Evolutionary conservation across 2,797 vertebrate genomes (phyloP), one percentile per base, ranked within the genome.

Genomic region (Echiichthys vipera): DNA sequence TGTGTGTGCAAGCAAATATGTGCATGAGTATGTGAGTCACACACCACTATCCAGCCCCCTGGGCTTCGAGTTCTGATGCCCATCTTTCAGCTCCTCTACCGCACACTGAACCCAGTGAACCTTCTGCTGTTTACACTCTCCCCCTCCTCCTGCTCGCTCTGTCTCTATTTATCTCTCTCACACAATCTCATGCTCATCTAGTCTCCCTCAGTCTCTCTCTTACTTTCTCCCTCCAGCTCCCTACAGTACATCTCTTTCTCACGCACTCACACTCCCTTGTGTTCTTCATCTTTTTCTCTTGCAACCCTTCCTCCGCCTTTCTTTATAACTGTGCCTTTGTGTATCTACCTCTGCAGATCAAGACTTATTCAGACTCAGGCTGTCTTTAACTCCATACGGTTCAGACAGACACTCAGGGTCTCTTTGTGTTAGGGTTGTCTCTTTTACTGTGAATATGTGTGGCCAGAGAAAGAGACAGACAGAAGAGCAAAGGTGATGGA

Each of bases 61-160:
- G 81, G 89, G 91, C 88, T 83, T 87, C 14, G 29, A 88, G 83
- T 89, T 91, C 89, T 90, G 89, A 90, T 84, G 90, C 86, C 91
- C 91, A 86, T 92, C 91, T 91, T 84, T 91, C 85, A 89, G 84
- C 90, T 92, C 84, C 82, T 89, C 84, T 80, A 64, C 88, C 88
- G 90, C 89, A 89, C 69, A 84, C 84, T 90, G 91, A 93, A 93
- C 92, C 90, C 85, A 77, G 47, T 92, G 92, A 93, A 93, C 91
- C 90, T 89, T 88, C 88, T 90, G 87, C 87, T 93, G 89, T 92
- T 89, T 90, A 92, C 87, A 85, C 83, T 78, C 90, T 80, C 80
- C 85, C 75, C 84, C 84, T 86, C 81, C 84, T 83, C 81, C 62
- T 39, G 67, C 73, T 85, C 36, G 14, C 82, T 85, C 72, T 56